Base-by-base conservation (phyloP, 2,888 invertebrate genomes). In the Apoda limacodes region DNA sequence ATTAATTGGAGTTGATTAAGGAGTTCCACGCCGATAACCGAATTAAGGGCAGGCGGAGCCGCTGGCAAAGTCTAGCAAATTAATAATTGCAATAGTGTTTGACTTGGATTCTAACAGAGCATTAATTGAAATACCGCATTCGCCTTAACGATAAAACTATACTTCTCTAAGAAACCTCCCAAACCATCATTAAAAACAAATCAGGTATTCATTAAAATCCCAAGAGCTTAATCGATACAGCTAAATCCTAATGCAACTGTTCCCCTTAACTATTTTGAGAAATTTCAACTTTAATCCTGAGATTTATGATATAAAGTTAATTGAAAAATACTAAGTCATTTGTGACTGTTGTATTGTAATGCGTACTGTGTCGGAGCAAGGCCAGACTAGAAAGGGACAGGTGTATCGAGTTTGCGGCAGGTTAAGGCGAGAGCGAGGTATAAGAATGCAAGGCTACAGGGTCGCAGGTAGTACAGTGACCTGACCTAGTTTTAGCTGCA, bases 401-500 rank as follows among this genome's bases (percentile, higher is more conserved):
- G 30, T 37, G 37, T 48, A 62, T 43, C 29, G 20, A 34, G 28
- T 32, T 28, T 41, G 33, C 37, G 34, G 30, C 29, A 43, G 22
- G 61, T 39, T 39, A 20, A 54, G 60, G 45, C 44, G 53, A 42
- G 63, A 60, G 39, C 48, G 53, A 39, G 44, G 45, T 43, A 54
- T 43, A 43, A 56, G 65, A 69, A 66, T 75, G 75, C 75, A 75
- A 69, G 72, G 70, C 67, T 69, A 62, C 46, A 55, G 55, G 72
- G 64, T 72, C 72, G 58, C 70, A 71, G 70, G 74, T 63, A 63
- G 65, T 67, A 63, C 75, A 72, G 55, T 66, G 76, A 71, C 76
- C 75, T 75, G 75, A 69, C 78, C 78, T 45, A 78, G 57, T 68
- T 78, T 57, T 42, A 46, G 62, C 47, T 74, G 76, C 74, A 71